These are phyloP conservation scores for Neoascia interrupta DNA, from an alignment of 2,888 invertebrate genomes.

Conservation along the genomic window DNA sequence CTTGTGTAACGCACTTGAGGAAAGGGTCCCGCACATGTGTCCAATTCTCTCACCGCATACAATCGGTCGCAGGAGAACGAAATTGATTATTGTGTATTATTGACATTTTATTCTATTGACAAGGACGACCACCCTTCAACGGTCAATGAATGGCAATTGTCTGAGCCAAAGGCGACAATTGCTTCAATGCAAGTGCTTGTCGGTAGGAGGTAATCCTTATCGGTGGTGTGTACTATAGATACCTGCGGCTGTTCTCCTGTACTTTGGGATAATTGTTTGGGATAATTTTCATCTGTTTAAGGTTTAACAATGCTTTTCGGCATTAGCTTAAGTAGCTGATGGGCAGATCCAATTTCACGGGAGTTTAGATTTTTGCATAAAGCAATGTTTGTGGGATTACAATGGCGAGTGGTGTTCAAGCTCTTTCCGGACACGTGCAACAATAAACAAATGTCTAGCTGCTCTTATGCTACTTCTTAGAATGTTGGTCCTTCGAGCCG, in stretches of 20 bases:
- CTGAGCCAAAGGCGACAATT: constrained; percentile 34
- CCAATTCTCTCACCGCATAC: constrained; percentile 11
- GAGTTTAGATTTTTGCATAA: constrained; percentile 33
- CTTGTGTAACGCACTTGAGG: constrained; percentile 57
- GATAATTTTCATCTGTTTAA: too few species aligned
- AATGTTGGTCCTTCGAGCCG: too few species aligned
- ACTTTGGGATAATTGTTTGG: too few species aligned
- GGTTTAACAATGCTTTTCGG: constrained; percentile 32
- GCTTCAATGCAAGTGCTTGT: constrained; percentile 50
- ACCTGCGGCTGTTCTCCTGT: too few species aligned
- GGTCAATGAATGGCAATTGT: constrained; percentile 59
- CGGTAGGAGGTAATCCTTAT: constrained; percentile 50
- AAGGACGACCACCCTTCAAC: constrained; percentile 42
- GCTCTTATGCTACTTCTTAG: too few species aligned
- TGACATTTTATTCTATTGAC: constrained; percentile 50
- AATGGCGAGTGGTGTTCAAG: too few species aligned
- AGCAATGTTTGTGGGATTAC: background rate
- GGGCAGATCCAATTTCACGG: constrained; percentile 60
- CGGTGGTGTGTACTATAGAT: background rate
- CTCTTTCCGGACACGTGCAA: too few species aligned
- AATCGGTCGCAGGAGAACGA: constrained; percentile 2
- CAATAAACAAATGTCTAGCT: too few species aligned
- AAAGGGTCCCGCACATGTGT: constrained; percentile 60
- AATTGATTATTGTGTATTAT: constrained; percentile 64
- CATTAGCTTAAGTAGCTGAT: constrained; percentile 5